Percentiles rank a stretch among this genome's conserved stretches.
phyloP scores from a whole-genome alignment of 1,140 invertebrate genomes.

The Carposina sasakii region DNA sequence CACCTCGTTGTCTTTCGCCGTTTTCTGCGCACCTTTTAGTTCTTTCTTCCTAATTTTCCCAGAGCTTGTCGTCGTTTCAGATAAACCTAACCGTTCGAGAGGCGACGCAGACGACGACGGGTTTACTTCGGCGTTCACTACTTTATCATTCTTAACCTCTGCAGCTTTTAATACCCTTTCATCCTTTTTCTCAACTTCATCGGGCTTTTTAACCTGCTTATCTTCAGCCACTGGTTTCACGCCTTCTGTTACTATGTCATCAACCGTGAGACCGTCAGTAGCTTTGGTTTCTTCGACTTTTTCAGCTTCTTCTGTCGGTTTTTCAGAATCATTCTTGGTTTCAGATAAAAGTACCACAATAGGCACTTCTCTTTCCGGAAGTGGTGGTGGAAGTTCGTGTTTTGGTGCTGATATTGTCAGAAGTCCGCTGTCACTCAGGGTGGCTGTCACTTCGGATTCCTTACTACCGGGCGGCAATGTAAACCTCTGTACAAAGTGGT shows the following conservation, averaged over 20 bases:
- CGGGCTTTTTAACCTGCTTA: background rate
- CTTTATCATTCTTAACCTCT: too few species aligned
- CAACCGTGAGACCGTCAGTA: too few species aligned
- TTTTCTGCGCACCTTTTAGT: too few species aligned
- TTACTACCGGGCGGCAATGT: slow-evolving; percentile 73
- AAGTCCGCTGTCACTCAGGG: slow-evolving; percentile 77
- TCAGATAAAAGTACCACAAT: slow-evolving; percentile 40
- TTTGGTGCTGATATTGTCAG: slow-evolving; percentile 76
- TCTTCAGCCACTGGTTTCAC: too few species aligned
- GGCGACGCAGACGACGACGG: too few species aligned
- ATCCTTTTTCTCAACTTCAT: slow-evolving; percentile 18
- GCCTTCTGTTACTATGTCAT: too few species aligned
- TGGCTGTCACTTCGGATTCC: slow-evolving; percentile 73
- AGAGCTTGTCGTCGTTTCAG: slow-evolving; percentile 50
- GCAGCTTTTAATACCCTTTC: slow-evolving; percentile 25
- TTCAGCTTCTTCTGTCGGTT: slow-evolving; percentile 9
- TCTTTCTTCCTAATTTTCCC: slow-evolving; percentile 66
- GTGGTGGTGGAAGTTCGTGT: slow-evolving; percentile 54
- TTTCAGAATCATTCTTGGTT: too few species aligned
- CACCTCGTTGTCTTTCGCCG: slow-evolving; percentile 56
- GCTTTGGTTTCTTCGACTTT: too few species aligned
- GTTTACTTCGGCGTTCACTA: too few species aligned
- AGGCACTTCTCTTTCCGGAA: slow-evolving; percentile 53
- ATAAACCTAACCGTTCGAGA: too few species aligned
- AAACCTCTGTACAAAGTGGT: slow-evolving; percentile 80